Conservation (phyloP, 1,140 invertebrate genomes). For the Trichoplusia ni region DNA sequence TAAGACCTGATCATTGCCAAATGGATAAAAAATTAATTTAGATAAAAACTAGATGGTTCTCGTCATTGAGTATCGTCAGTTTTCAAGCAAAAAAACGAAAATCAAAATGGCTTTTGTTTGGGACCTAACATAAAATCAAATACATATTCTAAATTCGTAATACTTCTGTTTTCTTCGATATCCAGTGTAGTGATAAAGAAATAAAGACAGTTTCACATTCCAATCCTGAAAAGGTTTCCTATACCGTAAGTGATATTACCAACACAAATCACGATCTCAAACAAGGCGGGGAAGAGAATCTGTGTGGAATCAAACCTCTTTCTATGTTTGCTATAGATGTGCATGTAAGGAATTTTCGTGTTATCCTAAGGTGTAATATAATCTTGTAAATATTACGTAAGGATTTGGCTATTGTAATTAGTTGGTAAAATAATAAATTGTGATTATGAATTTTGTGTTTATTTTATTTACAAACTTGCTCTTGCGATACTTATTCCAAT, state of each 20-base stretch:
- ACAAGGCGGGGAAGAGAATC: background rate
- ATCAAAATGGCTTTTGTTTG: no score
- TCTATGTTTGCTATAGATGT: background rate
- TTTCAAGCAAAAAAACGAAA: no score
- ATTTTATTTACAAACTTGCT: background rate
- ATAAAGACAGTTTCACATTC: background rate
- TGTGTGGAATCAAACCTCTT: constrained; percentile 12
- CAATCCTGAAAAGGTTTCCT: background rate
- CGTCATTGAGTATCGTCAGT: no score
- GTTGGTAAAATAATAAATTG: constrained; percentile 19
- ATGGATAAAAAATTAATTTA: no score
- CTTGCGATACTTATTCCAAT: no score
- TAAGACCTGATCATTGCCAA: no score
- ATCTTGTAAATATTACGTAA: constrained; percentile 27
- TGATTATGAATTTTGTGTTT: background rate
- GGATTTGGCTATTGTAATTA: constrained; percentile 27
- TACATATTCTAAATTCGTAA: no score
- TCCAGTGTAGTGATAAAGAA: no score
- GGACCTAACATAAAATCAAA: no score
- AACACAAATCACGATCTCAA: constrained; percentile 1
- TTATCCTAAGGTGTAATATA: background rate
- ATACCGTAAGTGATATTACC: background rate
- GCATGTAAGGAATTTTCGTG: background rate
- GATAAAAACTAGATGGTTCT: no score
- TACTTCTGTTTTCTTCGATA: no score